Evolutionary conservation across 2,888 invertebrate genomes (phyloP).

Genomic region (Tholera decimalis): DNA sequence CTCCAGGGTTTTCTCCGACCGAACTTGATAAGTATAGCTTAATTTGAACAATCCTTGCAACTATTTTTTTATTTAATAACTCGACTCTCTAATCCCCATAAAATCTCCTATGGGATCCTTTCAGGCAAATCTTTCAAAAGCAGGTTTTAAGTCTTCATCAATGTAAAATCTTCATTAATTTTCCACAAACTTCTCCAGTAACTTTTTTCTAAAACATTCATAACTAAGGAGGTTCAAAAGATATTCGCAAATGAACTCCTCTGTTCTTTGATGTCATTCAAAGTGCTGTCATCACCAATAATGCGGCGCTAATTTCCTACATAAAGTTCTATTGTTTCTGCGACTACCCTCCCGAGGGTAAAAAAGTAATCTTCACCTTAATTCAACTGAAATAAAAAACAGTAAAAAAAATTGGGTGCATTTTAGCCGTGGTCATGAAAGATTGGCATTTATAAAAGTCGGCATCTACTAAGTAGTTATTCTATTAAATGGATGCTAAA

Average conservation of each 20-base stretch:
- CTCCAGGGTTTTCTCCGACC: no score
- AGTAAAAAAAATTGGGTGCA: no score
- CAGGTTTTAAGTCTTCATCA: background rate
- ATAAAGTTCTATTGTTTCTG: constrained; percentile 84
- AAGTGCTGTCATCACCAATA: constrained; percentile 67
- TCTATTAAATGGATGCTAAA: no score
- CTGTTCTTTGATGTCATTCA: background rate
- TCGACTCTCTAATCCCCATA: background rate
- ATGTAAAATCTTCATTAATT: background rate
- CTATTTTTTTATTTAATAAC: background rate
- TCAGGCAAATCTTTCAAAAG: background rate
- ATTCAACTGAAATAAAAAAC: background rate
- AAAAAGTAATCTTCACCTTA: constrained; percentile 43
- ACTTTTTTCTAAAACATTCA: constrained; percentile 28
- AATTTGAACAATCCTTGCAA: background rate
- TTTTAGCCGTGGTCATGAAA: no score
- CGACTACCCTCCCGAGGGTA: constrained; percentile 21
- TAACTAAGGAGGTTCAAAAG: constrained; percentile 36
- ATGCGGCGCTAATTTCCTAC: constrained; percentile 83
- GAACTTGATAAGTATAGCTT: background rate
- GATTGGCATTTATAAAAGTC: no score
- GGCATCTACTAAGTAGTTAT: no score
- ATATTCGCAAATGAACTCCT: background rate
- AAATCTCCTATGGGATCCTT: no score
- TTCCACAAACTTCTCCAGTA: constrained; percentile 9